Base-by-base conservation (phyloP, 2,888 invertebrate genomes). In the Microplitis manilae region DNA sequence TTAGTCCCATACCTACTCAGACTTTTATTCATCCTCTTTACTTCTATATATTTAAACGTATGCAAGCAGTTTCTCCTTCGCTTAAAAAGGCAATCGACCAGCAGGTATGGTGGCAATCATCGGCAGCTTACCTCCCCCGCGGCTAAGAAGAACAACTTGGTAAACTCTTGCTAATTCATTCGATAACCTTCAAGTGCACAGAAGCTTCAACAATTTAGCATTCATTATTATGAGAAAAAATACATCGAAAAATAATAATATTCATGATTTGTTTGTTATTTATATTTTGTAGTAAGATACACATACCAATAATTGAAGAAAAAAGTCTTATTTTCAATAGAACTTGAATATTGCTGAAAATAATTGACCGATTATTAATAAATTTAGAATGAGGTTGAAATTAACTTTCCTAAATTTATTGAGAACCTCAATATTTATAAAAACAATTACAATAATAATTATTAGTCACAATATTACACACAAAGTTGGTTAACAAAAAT, bases 11-110 rank as follows among this genome's bases (percentile, higher is more conserved):
- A 9, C 38, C 65, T 50, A 50, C 50, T 13, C 50, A 50, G 50
- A 13, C 50, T 69, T 67, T 72, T 70, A 39, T 38, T 65, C 60
- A 69, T 78, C 65, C n/a, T 68, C 74, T 69, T 38, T 67, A 69
- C 77, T 60, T 68, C 70, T 77, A 59, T 77, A 70, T 72, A 65
- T 40, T 39, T 41, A 65, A 74, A 50, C 72, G 69, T 69, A 73
- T 74, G 60, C 30, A 17, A 8, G 15, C 59, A 30, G 39, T 62
- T 73, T 38, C 41, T 62, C 74, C 75, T 75, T 70, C 72, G 69
- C 73, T 74, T 76, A 38, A 73, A 50, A 50, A 50, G 50, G 50
- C 50, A 50, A 50, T 50, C 50, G 50, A 50, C 50, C 50, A 50
- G 50, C 50, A 50, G 50, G 50, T 50, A 50, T 50, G 13, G 50